Percentiles rank a stretch among this genome's conserved stretches.
Conservation (phyloP, 2,113 vertebrate genomes). For the Eudorcas thomsonii region DNA sequence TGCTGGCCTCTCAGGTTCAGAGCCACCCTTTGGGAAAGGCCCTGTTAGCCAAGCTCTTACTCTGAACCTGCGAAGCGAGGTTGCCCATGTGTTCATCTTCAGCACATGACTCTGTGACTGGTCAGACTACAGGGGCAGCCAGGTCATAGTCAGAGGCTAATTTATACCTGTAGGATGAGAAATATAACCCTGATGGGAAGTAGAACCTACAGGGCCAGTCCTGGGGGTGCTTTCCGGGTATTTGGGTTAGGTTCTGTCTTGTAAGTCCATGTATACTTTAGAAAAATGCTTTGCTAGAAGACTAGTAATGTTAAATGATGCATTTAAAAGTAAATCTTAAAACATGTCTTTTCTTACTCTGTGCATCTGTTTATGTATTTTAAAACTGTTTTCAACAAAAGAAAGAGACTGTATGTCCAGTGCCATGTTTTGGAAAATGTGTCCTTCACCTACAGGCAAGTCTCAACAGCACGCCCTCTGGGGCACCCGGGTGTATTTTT, state of each 20-base stretch:
- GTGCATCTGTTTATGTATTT: neutral
- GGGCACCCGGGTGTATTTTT: neutral
- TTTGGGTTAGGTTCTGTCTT: neutral
- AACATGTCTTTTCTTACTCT: neutral
- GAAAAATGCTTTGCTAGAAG: neutral
- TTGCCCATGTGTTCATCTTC: neutral
- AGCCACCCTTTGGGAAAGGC: neutral
- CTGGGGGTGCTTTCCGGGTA: neutral
- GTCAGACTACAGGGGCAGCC: neutral
- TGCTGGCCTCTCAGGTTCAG: neutral
- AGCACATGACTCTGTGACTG: neutral
- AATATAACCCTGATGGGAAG: accelerated
- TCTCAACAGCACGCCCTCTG: neutral
- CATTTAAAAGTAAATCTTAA: neutral
- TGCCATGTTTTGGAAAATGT: neutral
- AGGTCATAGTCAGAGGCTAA: neutral
- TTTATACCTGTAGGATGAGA: neutral
- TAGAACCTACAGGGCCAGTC: neutral
- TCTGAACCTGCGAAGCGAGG: neutral
- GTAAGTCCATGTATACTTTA: neutral
- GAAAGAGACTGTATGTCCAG: neutral
- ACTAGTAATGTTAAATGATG: neutral
- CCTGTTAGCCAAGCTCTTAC: neutral
- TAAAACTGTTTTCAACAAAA: neutral
- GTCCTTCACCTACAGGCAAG: neutral